These are phyloP conservation scores for Hymenochirus boettgeri DNA, from an alignment of 2,113 vertebrate species.

Conservation along the genomic window DNA sequence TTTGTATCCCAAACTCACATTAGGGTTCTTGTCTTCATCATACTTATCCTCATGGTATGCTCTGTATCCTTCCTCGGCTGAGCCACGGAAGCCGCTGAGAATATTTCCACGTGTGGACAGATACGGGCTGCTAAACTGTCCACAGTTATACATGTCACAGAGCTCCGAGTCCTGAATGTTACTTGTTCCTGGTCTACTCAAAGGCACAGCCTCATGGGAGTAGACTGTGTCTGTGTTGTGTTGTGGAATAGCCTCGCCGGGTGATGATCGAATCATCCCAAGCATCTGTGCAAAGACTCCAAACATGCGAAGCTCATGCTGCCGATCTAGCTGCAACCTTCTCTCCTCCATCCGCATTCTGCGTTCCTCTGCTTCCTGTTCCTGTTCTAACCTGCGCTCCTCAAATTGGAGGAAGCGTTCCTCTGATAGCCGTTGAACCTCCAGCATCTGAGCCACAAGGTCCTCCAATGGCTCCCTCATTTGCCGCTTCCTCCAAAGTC, in stretches of 20 bases:
- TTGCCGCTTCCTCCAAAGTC: conserved; percentile 51
- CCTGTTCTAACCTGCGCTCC: conserved; percentile 64
- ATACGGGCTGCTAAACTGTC: conserved; percentile 51
- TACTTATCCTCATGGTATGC: conserved; percentile 70
- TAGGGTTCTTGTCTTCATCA: conserved; percentile 72
- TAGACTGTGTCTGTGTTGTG: conserved; percentile 7
- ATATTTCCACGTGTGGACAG: conserved; percentile 76
- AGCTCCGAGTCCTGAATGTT: conserved; percentile 19
- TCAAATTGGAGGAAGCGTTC: conserved; percentile 72
- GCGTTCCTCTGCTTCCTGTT: conserved; percentile 67
- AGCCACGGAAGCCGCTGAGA: conserved; percentile 54
- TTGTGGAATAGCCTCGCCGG: background rate
- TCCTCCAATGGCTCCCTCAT: conserved; percentile 55
- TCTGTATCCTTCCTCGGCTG: conserved; percentile 67
- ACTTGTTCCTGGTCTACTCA: conserved; percentile 4
- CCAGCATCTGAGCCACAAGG: conserved; percentile 66
- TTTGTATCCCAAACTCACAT: conserved; percentile 65
- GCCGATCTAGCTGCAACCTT: conserved; percentile 62
- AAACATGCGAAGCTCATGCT: conserved; percentile 76
- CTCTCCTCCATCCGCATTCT: conserved; percentile 73
- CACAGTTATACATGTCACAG: conserved; percentile 14
- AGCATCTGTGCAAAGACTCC: conserved; percentile 64
- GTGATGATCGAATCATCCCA: conserved; percentile 52
- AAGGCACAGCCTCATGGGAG: background rate
- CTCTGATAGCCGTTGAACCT: conserved; percentile 66